Conservation (phyloP, 2,113 vertebrate species). For the Vulpes lagopus region DNA sequence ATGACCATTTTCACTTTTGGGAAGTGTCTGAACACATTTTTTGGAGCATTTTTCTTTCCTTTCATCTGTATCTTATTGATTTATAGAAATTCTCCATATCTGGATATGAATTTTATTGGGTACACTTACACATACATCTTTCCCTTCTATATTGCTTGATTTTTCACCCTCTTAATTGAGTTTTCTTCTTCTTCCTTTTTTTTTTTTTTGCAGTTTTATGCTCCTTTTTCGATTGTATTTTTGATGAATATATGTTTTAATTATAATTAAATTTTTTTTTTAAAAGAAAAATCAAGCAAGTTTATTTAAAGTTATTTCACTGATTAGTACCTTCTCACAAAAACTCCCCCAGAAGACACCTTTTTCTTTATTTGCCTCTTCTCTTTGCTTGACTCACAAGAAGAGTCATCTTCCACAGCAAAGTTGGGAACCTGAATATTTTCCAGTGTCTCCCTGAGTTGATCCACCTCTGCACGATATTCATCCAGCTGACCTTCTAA, state of each 20-base stretch:
- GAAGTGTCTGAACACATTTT: background rate
- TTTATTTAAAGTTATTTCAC: too few relatives aligned
- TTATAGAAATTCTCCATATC: background rate
- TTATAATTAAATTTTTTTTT: constrained; percentile 45
- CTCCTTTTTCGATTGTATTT: background rate
- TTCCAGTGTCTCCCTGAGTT: too few relatives aligned
- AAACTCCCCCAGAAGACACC: too few relatives aligned
- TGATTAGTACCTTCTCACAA: too few relatives aligned
- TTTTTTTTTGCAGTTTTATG: background rate
- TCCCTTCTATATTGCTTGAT: background rate
- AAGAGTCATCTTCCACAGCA: too few relatives aligned
- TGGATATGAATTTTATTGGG: background rate
- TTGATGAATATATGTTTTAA: constrained; percentile 30
- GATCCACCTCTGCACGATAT: too few relatives aligned
- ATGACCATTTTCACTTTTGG: background rate
- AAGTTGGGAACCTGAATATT: too few relatives aligned
- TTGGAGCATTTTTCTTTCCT: constrained; percentile 33
- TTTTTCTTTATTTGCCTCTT: too few relatives aligned
- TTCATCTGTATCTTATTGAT: background rate
- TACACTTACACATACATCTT: background rate
- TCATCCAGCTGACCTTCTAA: too few relatives aligned
- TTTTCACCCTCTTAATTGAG: background rate
- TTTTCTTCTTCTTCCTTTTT: background rate
- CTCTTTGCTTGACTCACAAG: too few relatives aligned
- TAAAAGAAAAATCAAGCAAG: too few relatives aligned